Conservation (phyloP, 2,888 invertebrate genomes). For the Sicus ferrugineus region DNA sequence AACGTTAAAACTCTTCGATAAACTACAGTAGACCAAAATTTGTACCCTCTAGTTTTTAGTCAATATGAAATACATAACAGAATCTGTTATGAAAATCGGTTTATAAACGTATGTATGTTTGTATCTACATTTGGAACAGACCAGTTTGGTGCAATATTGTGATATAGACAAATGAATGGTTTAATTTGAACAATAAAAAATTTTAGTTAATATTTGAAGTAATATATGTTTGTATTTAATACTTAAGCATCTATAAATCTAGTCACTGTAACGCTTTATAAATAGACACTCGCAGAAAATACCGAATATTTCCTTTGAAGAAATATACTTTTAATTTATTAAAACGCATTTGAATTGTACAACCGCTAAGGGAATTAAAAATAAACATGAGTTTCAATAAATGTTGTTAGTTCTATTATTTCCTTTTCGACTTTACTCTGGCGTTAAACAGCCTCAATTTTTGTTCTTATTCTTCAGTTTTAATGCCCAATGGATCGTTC, state of each 20-base stretch:
- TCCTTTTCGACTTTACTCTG: no score
- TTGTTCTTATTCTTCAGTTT: no score
- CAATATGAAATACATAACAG: no score
- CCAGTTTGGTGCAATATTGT: constrained; percentile 64
- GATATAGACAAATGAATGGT: constrained; percentile 52
- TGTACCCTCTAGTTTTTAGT: no score
- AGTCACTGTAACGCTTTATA: constrained; percentile 12
- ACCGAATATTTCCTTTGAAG: not conserved
- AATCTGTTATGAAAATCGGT: no score
- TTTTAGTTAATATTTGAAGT: constrained; percentile 25
- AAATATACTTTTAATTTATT: constrained; percentile 4
- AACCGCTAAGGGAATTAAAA: not conserved
- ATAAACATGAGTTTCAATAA: no score
- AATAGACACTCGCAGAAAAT: not conserved
- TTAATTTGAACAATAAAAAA: constrained; percentile 12
- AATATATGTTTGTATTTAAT: not conserved
- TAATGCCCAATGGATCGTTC: no score
- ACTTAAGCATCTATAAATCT: not conserved
- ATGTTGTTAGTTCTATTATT: no score
- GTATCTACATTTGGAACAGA: constrained; percentile 48
- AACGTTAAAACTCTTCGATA: no score
- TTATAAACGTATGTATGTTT: constrained; percentile 12
- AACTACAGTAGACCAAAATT: no score
- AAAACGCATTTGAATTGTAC: constrained; percentile 18
- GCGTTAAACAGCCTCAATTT: no score